These are phyloP conservation scores for Nanorana parkeri DNA, from an alignment of 2,113 vertebrate genomes.

Conservation along the genomic window DNA sequence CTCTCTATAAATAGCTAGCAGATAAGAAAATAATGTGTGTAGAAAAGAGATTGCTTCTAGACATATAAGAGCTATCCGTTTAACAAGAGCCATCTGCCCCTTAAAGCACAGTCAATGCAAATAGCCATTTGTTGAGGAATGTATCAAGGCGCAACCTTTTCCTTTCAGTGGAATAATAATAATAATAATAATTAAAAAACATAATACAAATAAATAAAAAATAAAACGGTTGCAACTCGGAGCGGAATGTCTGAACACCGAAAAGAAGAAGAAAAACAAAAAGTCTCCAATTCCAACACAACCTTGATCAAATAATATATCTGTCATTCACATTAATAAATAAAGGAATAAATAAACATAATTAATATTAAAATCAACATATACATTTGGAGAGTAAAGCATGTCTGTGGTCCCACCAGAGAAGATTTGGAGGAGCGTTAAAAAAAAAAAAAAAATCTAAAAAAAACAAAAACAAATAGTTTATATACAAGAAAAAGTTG, in stretches of 20 bases:
- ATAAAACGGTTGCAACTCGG: conserved; percentile 86
- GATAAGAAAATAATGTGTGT: conserved; percentile 99
- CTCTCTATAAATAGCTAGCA: conserved; percentile 99
- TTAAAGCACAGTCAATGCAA: conserved; percentile 71
- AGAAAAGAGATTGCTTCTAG: conserved; percentile 99
- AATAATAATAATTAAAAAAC: conserved; percentile 68
- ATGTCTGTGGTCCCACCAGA: conserved; percentile 60
- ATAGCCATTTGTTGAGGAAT: conserved; percentile 73
- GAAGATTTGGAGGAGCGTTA: neutral
- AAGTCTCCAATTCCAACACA: conserved; percentile 52
- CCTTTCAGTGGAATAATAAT: conserved; percentile 64
- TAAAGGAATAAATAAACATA: conserved; percentile 86
- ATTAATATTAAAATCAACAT: conserved; percentile 88
- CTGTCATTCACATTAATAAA: conserved; percentile 96
- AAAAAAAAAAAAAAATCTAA: neutral
- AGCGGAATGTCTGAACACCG: conserved; percentile 80
- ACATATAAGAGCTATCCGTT: conserved; percentile 94
- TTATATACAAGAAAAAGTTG: too few relatives aligned
- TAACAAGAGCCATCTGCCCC: conserved; percentile 74
- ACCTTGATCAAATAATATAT: conserved; percentile 86
- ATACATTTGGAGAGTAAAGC: conserved; percentile 89
- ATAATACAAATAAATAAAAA: conserved; percentile 61
- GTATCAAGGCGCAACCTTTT: conserved; percentile 81
- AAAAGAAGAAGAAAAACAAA: conserved; percentile 59
- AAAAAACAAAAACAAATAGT: neutral